phyloP scores from a whole-genome alignment of 2,113 vertebrate species.

The Dicrurus megarhynchus region DNA sequence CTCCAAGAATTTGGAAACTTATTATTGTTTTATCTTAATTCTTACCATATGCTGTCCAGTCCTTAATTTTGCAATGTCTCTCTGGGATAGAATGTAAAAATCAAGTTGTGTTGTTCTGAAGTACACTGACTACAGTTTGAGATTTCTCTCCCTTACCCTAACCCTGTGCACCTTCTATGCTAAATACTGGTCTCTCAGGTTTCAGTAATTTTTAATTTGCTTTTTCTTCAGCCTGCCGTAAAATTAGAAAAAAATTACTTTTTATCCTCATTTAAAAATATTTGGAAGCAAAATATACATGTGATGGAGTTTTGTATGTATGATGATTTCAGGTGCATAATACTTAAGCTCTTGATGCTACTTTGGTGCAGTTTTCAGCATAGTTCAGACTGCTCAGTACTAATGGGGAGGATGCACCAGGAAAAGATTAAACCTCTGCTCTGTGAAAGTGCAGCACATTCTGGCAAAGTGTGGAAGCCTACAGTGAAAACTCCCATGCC shows the following conservation, averaged over 20 bases:
- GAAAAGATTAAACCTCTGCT: not conserved
- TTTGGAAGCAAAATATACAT: not conserved
- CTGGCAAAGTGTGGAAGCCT: not conserved
- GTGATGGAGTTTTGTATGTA: not conserved
- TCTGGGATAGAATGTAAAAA: not conserved
- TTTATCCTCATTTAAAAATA: not conserved
- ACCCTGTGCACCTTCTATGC: not conserved
- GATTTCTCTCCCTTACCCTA: not conserved
- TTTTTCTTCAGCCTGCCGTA: not conserved
- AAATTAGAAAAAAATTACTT: not conserved
- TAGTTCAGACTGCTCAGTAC: not conserved
- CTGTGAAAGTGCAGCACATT: not conserved
- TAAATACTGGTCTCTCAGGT: not conserved
- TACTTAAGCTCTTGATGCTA: not conserved
- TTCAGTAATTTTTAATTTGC: not conserved
- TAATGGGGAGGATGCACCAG: not conserved
- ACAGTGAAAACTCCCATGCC: not conserved
- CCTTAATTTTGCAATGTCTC: not conserved
- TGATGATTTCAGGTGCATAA: not conserved
- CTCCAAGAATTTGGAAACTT: not conserved
- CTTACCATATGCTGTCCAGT: not conserved
- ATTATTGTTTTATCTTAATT: constrained; percentile 22
- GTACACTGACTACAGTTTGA: not conserved
- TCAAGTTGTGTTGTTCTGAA: not conserved
- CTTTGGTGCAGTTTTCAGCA: not conserved